Percentiles rank a stretch among this genome's conserved stretches.
These are phyloP conservation scores for Camelus bactrianus DNA, from an alignment of 2,113 vertebrate species.

Conservation along the genomic window DNA sequence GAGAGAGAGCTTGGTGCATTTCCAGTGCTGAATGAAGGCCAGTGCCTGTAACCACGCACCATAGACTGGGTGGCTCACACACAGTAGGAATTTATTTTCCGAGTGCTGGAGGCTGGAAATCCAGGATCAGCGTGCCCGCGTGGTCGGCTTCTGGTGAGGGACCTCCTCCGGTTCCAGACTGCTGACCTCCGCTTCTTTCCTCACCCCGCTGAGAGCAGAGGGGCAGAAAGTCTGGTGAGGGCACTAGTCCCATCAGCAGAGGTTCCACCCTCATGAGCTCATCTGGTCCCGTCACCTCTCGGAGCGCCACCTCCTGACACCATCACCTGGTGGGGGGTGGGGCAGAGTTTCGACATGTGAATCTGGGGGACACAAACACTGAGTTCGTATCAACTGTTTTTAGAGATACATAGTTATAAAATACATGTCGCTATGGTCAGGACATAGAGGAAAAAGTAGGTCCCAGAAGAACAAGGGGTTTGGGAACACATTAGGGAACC, in stretches of 20 bases:
- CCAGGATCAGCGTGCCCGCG: not conserved
- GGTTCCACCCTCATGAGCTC: not conserved
- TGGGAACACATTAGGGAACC: not conserved
- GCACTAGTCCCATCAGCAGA: not conserved
- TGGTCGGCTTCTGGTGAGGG: not conserved
- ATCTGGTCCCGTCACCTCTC: not conserved
- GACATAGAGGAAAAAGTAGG: not conserved
- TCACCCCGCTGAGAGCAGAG: not conserved
- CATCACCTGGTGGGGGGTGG: not conserved
- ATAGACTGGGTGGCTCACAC: not conserved
- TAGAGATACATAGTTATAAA: not conserved
- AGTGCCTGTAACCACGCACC: not conserved
- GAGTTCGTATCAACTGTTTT: not conserved
- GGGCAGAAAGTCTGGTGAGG: not conserved
- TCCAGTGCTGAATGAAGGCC: not conserved
- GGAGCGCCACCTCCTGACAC: not conserved
- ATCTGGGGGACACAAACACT: not conserved
- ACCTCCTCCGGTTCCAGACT: not conserved
- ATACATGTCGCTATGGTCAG: not conserved
- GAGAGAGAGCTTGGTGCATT: not conserved
- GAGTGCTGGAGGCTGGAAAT: not conserved
- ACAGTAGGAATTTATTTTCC: not conserved
- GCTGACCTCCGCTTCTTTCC: not conserved
- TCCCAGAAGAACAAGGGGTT: not conserved
- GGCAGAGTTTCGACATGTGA: not conserved